Percentiles rank a stretch among this genome's conserved stretches.
Conservation (phyloP, 2,113 vertebrate species). For the Trogon melanurus region DNA sequence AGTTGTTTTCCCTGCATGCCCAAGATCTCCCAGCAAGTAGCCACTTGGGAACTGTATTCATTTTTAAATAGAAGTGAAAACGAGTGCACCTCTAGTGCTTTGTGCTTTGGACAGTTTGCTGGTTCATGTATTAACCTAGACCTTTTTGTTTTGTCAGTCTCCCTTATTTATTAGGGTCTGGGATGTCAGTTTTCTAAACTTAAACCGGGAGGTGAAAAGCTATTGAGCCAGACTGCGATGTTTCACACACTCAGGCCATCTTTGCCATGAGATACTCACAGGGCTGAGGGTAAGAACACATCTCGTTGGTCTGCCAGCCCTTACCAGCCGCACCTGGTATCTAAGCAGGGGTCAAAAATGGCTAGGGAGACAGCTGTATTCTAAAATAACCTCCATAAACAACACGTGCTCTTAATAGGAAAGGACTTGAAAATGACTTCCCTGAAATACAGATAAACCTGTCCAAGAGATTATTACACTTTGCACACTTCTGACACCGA, state of each 20-base stretch:
- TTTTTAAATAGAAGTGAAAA: not conserved
- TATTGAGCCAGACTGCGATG: not conserved
- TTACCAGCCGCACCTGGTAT: not conserved
- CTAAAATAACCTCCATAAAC: not conserved
- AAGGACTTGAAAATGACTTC: not conserved
- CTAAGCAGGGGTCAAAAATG: not conserved
- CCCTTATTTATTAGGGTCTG: not conserved
- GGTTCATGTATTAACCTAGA: not conserved
- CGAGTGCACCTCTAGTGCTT: not conserved
- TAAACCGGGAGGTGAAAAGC: not conserved
- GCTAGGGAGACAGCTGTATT: not conserved
- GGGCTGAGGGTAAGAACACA: not conserved
- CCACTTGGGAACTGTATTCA: not conserved
- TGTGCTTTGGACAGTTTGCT: not conserved
- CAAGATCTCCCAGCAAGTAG: not conserved
- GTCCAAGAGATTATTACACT: not conserved
- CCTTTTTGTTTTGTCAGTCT: not conserved
- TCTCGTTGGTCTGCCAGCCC: not conserved
- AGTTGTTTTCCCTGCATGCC: not conserved
- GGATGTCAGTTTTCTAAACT: not conserved
- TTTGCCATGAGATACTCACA: not conserved
- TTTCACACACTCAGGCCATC: accelerated
- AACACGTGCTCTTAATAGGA: not conserved
- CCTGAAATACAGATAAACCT: not conserved
- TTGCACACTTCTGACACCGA: not conserved